Evolutionary conservation across 2,797 vertebrate genomes (phyloP), one percentile per base, ranked within the genome.

Genomic region (Alca torda): DNA sequence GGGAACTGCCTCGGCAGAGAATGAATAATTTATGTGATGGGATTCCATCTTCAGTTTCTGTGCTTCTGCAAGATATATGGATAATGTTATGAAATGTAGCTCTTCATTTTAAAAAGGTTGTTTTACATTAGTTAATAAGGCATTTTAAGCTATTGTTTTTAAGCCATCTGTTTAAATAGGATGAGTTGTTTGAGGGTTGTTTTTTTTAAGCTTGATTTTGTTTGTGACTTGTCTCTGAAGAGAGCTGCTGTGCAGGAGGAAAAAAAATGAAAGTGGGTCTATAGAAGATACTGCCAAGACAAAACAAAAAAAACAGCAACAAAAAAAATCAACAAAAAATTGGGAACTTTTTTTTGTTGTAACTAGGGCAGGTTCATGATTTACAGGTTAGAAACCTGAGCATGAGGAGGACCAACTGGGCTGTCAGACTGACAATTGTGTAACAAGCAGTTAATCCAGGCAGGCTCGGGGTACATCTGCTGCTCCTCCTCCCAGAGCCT

Each of bases 21-120:
- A 87, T 94, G 41, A 89, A 95, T 96, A 80, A 93, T 92, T 91
- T 89, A 94, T 90, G 54, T 50, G 46, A 51, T 87, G 82, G 82
- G 79, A 92, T 89, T 94, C 65, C 59, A 77, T 67, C 72, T 89
- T 85, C 84, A 83, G 0, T 85, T 94, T 75, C 65, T 85, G 59
- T 68, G 37, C 60, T 80, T 69, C 86, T 90, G 25, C 35, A 90
- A 61, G 65, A 63, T 93, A 31, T 26, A n/a, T 17, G 23, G 73
- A 35, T 89, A 87, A 57, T 75, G 74, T 82, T 88, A 90, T 20
- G 48, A 91, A 95, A 89, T 64, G 19, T 18, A 53, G 17, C 9
- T 92, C 48, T 95, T 90, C 35, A 51, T 78, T 86, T 87, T 45
- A 64, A 82, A 74, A 59, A 77, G 5, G 17, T 67, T 69, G 26